phyloP scores from a whole-genome alignment of 2,797 vertebrate genomes.

The Chloroceryle inda region DNA sequence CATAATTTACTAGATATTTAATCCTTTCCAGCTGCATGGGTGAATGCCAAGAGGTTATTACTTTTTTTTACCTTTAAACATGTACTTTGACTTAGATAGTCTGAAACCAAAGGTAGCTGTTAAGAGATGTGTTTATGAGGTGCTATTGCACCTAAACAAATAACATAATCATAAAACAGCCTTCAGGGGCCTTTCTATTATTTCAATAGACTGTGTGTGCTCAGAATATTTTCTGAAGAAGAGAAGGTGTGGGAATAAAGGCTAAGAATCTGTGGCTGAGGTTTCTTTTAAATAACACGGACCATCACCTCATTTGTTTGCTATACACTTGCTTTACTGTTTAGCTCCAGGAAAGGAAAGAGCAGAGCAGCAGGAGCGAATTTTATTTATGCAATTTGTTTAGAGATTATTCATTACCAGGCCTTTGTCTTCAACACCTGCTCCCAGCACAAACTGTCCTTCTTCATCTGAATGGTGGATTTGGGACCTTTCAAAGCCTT shows the following conservation, averaged over 20 bases:
- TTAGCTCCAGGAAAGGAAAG: neutral
- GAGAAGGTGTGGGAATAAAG: neutral
- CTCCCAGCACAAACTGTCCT: neutral
- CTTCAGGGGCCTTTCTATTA: neutral
- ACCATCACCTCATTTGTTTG: neutral
- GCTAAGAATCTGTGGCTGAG: neutral
- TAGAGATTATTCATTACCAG: neutral
- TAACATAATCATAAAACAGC: neutral
- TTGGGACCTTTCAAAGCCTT: neutral
- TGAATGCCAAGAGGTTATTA: neutral
- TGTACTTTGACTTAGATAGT: neutral
- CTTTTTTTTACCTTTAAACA: neutral
- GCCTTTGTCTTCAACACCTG: neutral
- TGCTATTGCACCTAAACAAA: neutral
- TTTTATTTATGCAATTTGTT: neutral
- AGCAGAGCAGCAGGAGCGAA: neutral
- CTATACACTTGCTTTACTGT: neutral
- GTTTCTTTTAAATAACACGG: neutral
- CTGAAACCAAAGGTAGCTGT: neutral
- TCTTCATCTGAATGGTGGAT: neutral
- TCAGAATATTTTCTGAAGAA: neutral
- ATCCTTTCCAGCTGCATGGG: neutral
- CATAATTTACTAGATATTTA: neutral
- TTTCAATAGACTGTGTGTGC: neutral
- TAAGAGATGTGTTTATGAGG: neutral